Evolutionary conservation across 1,140 invertebrate genomes (phyloP).

Genomic region (Lethocerus indicus): DNA sequence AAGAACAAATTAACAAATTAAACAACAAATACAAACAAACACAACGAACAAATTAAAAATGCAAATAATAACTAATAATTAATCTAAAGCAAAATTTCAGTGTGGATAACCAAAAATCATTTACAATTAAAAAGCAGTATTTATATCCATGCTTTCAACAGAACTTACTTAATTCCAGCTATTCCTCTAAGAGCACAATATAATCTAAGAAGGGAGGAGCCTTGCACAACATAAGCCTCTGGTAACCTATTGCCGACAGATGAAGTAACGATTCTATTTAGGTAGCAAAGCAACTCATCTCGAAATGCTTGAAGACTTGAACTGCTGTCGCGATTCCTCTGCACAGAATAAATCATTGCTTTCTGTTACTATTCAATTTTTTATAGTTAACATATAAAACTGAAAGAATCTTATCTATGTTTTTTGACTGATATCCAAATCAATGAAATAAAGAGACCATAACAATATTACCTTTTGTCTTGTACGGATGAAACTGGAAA

Average conservation of each 20-base stretch:
- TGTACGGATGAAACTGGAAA: conserved; percentile 75
- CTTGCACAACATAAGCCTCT: conserved; percentile 56
- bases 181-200: conserved; percentile 87
- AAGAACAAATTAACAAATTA: too few relatives aligned
- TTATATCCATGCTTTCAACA: conserved; percentile 5
- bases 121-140: background rate
- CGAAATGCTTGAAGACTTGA: conserved; percentile 55
- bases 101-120: too few relatives aligned
- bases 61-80: too few relatives aligned
- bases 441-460: background rate
- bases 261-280: conserved; percentile 32
- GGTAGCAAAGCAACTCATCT: conserved; percentile 53
- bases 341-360: conserved; percentile 14
- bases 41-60: too few relatives aligned
- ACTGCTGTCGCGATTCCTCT: conserved; percentile 55
- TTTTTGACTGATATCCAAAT: background rate
- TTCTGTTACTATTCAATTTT: background rate
- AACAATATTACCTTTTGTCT: conserved; percentile 56
- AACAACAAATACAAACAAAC: too few relatives aligned
- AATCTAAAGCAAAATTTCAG: too few relatives aligned
- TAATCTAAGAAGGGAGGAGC: conserved; percentile 60
- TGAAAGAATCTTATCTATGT: background rate
- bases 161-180: conserved; percentile 65
- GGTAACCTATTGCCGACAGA: conserved; percentile 35
- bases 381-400: background rate